These are phyloP conservation scores for Parasteatoda lunata DNA, from an alignment of 2,888 invertebrate genomes.

Conservation along the genomic window DNA sequence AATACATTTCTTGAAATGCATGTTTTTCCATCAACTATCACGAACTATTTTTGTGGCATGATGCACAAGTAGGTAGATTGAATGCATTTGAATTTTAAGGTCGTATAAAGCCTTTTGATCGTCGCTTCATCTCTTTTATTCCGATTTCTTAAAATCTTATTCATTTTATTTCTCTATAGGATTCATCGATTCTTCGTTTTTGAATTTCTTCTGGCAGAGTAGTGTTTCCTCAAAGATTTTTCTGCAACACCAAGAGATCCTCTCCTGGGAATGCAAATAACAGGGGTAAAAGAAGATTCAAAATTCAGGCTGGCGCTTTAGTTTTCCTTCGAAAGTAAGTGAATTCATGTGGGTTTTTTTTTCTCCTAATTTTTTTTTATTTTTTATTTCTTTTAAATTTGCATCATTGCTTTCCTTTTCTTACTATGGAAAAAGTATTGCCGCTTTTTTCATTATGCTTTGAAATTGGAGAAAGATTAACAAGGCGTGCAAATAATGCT, in stretches of 20 bases:
- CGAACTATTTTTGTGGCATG: neutral
- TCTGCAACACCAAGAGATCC: neutral
- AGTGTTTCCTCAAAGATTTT: neutral
- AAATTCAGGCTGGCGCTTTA: neutral
- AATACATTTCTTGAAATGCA: neutral
- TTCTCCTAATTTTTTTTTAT: neutral
- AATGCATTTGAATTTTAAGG: conserved; percentile 20
- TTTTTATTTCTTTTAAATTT: no score
- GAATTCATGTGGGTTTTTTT: neutral
- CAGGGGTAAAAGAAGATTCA: neutral
- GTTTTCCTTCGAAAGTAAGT: neutral
- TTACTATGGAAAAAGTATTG: no score
- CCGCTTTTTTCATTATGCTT: no score
- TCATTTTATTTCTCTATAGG: neutral
- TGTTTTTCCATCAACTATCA: neutral
- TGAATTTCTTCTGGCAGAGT: neutral
- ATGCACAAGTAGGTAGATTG: neutral
- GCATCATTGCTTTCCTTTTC: no score
- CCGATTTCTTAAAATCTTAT: conserved; percentile 1
- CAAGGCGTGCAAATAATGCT: no score
- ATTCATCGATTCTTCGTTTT: neutral
- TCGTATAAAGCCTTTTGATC: conserved; percentile 15
- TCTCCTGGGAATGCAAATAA: neutral
- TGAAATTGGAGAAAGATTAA: no score
- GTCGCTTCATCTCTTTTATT: conserved; percentile 24